Base-by-base conservation (phyloP, 2,797 vertebrate genomes). In the Paedocypris micromegethes region DNA sequence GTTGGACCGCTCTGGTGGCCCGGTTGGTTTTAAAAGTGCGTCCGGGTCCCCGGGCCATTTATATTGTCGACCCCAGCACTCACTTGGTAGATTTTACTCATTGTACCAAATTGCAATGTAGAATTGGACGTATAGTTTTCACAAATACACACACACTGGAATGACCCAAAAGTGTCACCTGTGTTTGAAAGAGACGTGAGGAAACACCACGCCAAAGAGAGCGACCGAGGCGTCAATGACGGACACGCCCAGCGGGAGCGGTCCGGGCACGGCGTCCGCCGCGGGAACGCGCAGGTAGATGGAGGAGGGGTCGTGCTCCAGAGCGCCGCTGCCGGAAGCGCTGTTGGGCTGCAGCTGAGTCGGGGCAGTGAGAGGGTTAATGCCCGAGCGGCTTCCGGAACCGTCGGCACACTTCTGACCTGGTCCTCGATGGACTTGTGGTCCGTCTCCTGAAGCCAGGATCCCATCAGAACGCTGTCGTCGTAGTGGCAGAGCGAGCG, bases 381-480 rank as follows among this genome's bases (percentile, higher is more conserved):
- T 23, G 23, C 1, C 23, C 23, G 23, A 23, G 23, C 23, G 23
- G 23, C 23, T 23, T 23, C 23, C 23, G 23, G 23, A 23, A 23
- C 23, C 23, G 23, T 23, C 23, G 23, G 23, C 23, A 23, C 23
- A 23, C 43, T 6, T 2, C 58, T 84, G 78, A 98, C 96, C 92
- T 99, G 96, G 79, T 99, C 97, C 82, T 98, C 96, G 58, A 99
- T 98, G 68, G 92, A 98, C 76, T 99, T 98, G 84, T 99, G 96
- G 83, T 99, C 97, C 0, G 96, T 99, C 84, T 99, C 97, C 81
- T 99, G 96, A 42, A 99, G 90, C 97, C 97, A 99, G 9, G 97
- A 98, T 9, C 97, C 97, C 78, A 99, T 96, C 71, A 99, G 93
- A 80, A 99, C 97, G 49, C 97, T 98, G 72, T 98, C 97, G 52